phyloP scores from a whole-genome alignment of 2,888 invertebrate genomes.

The Arenicola marina region DNA sequence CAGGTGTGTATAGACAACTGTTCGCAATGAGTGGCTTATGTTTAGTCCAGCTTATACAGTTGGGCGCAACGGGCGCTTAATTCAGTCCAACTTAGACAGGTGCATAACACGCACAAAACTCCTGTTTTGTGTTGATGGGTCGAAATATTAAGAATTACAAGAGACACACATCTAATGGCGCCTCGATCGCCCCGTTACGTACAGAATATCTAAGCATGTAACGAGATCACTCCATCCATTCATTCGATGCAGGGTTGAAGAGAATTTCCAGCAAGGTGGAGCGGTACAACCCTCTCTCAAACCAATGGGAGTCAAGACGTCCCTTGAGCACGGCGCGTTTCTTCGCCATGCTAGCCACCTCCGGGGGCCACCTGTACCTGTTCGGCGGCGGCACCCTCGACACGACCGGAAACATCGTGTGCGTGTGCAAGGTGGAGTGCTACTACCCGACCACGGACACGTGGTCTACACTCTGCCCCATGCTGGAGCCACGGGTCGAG shows the following conservation, averaged over 20 bases:
- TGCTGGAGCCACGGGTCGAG: conserved; percentile 42
- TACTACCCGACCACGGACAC: conserved; percentile 15
- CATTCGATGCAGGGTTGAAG: conserved; percentile 32
- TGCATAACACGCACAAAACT: too few species aligned
- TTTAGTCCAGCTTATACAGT: not conserved
- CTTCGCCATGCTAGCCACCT: conserved; percentile 35
- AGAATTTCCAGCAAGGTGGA: conserved; percentile 41
- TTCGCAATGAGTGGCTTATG: not conserved
- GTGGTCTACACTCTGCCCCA: conserved; percentile 36
- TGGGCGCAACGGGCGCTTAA: too few species aligned
- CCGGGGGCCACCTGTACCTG: conserved; percentile 35
- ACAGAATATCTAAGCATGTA: too few species aligned
- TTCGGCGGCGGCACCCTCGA: conserved; percentile 38
- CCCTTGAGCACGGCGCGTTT: conserved; percentile 38
- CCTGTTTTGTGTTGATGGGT: too few species aligned
- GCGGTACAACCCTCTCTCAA: conserved; percentile 39
- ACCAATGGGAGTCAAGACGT: conserved; percentile 42
- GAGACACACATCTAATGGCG: too few species aligned
- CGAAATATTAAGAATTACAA: too few species aligned
- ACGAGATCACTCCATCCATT: not conserved
- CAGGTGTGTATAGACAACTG: too few species aligned
- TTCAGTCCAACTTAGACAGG: too few species aligned
- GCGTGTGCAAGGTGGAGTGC: conserved; percentile 13
- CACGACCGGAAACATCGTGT: conserved; percentile 10
- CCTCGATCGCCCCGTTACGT: too few species aligned